Evolutionary conservation across 2,888 invertebrate genomes (phyloP).

Genomic region (Protophormia terraenovae): DNA sequence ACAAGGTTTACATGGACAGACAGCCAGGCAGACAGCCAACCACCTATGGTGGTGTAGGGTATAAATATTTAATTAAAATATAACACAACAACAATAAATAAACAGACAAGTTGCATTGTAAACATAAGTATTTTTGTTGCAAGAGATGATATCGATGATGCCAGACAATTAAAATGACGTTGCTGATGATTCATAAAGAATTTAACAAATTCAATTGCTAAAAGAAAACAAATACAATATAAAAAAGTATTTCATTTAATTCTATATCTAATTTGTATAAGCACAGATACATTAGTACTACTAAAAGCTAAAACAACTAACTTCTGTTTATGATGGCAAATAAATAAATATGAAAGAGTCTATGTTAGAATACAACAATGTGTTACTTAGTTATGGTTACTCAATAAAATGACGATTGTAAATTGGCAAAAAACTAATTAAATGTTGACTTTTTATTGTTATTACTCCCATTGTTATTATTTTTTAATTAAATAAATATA

Average conservation of each 20-base stretch:
- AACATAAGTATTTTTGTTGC: neutral
- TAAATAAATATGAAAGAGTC: neutral
- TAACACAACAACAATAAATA: constrained; percentile 67
- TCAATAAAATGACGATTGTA: neutral
- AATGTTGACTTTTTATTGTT: neutral
- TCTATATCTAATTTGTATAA: neutral
- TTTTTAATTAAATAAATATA: constrained; percentile 22
- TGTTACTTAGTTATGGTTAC: neutral
- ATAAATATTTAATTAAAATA: constrained; percentile 39
- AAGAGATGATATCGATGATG: neutral
- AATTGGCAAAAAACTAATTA: constrained; percentile 18
- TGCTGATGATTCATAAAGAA: constrained; percentile 7
- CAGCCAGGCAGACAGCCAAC: too few species aligned
- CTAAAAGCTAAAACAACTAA: too few species aligned
- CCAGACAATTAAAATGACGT: neutral
- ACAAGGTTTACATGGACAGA: too few species aligned
- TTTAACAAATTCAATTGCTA: neutral
- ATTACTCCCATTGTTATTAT: neutral
- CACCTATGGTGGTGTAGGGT: too few species aligned
- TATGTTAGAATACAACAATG: neutral
- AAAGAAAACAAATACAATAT: neutral
- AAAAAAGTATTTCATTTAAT: neutral
- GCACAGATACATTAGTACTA: too few species aligned
- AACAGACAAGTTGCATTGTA: constrained; percentile 5
- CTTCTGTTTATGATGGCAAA: neutral